Evolutionary conservation across 2,113 vertebrate species (phyloP), one percentile per base, ranked within the genome.

Genomic region (Calidris pugnax): DNA sequence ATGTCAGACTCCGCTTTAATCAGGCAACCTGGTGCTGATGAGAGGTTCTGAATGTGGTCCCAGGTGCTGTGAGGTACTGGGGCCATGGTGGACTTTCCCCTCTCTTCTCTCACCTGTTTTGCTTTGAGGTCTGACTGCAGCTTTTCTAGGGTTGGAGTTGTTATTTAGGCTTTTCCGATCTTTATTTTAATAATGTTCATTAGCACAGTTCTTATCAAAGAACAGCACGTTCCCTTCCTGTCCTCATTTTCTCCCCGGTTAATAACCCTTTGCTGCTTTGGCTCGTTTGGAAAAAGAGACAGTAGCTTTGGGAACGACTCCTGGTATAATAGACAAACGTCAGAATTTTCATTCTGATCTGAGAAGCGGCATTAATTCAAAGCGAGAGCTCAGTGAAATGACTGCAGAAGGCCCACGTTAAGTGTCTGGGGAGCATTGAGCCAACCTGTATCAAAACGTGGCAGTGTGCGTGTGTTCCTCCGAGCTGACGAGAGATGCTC

Each of bases 171-270:
- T 96, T 94, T 96, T 69, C 60, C 74, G 26, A 43, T 75, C 86
- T 95, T 93, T 76, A 79, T 79, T 91, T 94, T 85, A 74, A 5
- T 23, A 35, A 78, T 27, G 41, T 80, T 96, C 78, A 66, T 97
- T 94, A 91, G 81, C 37, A 50, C 62, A 48, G 63, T 67, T 91
- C 35, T 39, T 80, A 59, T 84, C 78, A 93, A 88, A 94, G 97
- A 95, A 87, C 93, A 96, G 83, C 80, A 73, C 2, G 10, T 91
- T 93, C 83, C 66, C 80, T 85, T 79, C 57, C 67, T 71, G 67
- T 74, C 89, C 76, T 82, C 4, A 0, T 68, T 76, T 64, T 95
- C 64, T 96, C 76, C 57, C 45, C 0, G 1, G 43, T 88, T 96
- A 92, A 93, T 78, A 86, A 93, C 64, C 84, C 47, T 88, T 80